phyloP scores from a whole-genome alignment of 37 sponge, comb jelly and placozoan genomes.

The Aphrocallistes beatrix region DNA sequence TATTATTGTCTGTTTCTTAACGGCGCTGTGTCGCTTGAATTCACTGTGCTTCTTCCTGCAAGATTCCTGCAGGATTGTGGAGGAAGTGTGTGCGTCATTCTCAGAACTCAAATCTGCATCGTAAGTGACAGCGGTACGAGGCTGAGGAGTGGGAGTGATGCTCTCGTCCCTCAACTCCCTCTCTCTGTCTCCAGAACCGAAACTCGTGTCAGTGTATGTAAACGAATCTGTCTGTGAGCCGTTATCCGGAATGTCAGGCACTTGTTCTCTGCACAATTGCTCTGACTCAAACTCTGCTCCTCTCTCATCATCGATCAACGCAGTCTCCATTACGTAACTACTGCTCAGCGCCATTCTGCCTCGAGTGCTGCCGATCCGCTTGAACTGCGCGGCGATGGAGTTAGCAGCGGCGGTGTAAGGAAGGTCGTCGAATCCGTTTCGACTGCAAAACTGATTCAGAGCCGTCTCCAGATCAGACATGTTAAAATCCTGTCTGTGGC shows the following conservation, averaged over 20 bases:
- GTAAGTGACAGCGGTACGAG: not conserved
- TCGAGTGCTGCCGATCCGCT: not conserved
- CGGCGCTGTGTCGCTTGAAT: not conserved
- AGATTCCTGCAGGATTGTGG: not conserved
- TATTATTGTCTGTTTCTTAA: not conserved
- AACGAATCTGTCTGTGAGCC: not conserved
- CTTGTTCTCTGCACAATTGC: not conserved
- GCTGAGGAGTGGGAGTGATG: not conserved
- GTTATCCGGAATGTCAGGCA: not conserved
- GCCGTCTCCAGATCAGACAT: not conserved
- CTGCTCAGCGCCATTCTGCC: not conserved
- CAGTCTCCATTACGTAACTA: not conserved
- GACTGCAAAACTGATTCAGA: not conserved
- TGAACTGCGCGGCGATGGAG: not conserved
- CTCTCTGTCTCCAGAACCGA: not conserved
- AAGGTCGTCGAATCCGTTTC: not conserved
- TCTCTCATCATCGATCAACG: not conserved
- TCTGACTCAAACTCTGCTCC: not conserved
- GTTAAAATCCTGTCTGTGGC: not conserved
- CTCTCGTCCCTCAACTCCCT: not conserved
- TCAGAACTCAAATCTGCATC: not conserved
- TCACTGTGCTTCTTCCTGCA: not conserved
- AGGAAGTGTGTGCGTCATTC: not conserved
- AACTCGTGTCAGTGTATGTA: not conserved
- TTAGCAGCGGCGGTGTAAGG: not conserved